These are phyloP conservation scores for Thereva nobilitata DNA, from an alignment of 2,888 invertebrate genomes.

Conservation along the genomic window DNA sequence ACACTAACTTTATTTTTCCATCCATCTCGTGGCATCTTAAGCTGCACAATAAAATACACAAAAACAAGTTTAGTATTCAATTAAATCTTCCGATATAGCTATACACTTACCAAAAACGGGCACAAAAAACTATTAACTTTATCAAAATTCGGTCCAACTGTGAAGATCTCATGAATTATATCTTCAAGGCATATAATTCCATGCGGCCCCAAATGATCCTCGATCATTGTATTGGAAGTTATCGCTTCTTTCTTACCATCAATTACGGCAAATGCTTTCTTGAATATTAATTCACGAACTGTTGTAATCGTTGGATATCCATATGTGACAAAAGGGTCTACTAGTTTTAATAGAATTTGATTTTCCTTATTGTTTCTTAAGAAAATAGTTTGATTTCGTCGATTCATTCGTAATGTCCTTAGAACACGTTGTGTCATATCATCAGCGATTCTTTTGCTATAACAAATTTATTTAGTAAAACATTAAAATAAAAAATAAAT, in stretches of 20 bases:
- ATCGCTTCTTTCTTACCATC: constrained; percentile 54
- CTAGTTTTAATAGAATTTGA: constrained; percentile 52
- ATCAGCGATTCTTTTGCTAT: constrained; percentile 54
- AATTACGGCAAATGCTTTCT: constrained; percentile 55
- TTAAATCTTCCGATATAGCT: neutral
- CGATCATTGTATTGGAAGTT: constrained; percentile 57
- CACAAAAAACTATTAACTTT: constrained; percentile 51
- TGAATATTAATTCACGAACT: constrained; percentile 56
- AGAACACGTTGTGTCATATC: constrained; percentile 53
- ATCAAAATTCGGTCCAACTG: constrained; percentile 55
- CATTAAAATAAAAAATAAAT: constrained; percentile 3
- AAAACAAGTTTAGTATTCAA: neutral
- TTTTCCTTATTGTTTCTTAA: constrained; percentile 54
- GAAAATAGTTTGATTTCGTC: constrained; percentile 53
- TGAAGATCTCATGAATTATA: constrained; percentile 57
- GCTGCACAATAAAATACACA: constrained; percentile 46
- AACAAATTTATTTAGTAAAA: constrained; percentile 15
- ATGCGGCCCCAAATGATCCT: constrained; percentile 54
- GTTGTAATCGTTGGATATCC: constrained; percentile 53
- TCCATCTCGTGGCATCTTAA: constrained; percentile 55
- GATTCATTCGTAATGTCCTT: constrained; percentile 47
- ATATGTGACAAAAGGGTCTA: constrained; percentile 57
- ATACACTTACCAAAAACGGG: constrained; percentile 55
- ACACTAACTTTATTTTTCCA: constrained; percentile 56
- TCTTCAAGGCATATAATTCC: constrained; percentile 58